Evolutionary conservation across 2,113 vertebrate species (phyloP), one percentile per base, ranked within the genome.

Genomic region (Myocastor coypus): DNA sequence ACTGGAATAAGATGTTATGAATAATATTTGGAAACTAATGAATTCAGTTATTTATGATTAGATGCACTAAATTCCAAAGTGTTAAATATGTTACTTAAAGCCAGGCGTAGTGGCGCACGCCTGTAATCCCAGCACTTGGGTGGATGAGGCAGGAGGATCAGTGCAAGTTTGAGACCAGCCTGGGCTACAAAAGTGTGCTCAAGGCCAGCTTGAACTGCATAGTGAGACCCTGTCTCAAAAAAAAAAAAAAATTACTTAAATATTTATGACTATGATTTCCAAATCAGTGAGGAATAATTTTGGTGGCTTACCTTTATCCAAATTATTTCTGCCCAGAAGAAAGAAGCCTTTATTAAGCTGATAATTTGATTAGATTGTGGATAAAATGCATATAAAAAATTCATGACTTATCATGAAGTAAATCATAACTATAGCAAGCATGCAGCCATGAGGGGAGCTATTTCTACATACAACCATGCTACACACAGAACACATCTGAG

Each of bases 271-370:
- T 50, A 63, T 20, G 19, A 59, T 5, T 68, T 83, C 26, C 80
- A 73, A 20, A 89, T 61, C 30, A 84, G 75, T 30, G 12, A 92
- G 17, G 37, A 26, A 82, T 17, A 42, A 78, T 78, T 78, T 91
- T 94, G 22, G 80, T 81, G 68, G 24, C 4, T 80, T 57, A 42
- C 17, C 8, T 93, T 93, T 87, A 86, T 77, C 50, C 14, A 5
- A 87, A 2, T 89, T 89, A 92, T 7, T 86, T 86, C 55, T 95
- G 57, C 57, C 37, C 42, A 87, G 7, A 95, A 91, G 28, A 92
- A 95, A 94, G 19, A 84, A 81, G 46, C n/a, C 83, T 77, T 10
- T 55, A 2, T 22, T 42, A 28, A 85, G 4, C 32, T 10, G 75
- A 68, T 83, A 28, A 94, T 55, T 87, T 81, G 16, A 93, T 3